These are phyloP conservation scores for Orchesella cincta DNA, from an alignment of 1,140 invertebrate genomes.

Conservation along the genomic window DNA sequence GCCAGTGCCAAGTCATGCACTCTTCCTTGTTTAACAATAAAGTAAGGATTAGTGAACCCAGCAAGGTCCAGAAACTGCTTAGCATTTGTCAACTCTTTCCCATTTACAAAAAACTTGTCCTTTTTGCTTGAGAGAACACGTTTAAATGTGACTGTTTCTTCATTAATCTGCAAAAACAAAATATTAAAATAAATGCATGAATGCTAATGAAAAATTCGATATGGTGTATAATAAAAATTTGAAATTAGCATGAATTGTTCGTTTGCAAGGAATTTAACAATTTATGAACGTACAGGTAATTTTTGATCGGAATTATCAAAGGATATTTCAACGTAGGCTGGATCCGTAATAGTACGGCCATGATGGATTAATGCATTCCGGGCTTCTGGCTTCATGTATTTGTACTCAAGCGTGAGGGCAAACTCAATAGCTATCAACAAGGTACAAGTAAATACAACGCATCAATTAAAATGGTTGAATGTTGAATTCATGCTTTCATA, in stretches of 20 bases:
- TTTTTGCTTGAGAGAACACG: slow-evolving; percentile 34
- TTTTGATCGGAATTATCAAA: slow-evolving; percentile 43
- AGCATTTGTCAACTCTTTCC: slow-evolving; percentile 19
- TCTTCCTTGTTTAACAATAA: slow-evolving; percentile 40
- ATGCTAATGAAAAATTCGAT: neutral
- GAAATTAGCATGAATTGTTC: neutral
- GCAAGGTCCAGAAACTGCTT: slow-evolving; percentile 32
- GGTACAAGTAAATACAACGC: neutral
- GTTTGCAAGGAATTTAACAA: neutral
- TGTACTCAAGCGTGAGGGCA: slow-evolving; percentile 28
- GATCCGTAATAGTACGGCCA: neutral
- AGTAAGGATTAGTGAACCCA: slow-evolving; percentile 42
- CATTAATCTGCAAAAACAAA: slow-evolving; percentile 20
- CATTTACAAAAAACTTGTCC: slow-evolving; percentile 36
- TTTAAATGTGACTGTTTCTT: slow-evolving; percentile 28
- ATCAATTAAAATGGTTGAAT: neutral
- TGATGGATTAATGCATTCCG: slow-evolving; percentile 15
- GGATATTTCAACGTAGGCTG: slow-evolving; percentile 37
- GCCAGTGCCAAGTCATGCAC: slow-evolving; percentile 20
- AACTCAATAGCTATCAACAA: slow-evolving; percentile 36
- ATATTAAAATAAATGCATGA: neutral
- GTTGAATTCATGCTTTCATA: neutral
- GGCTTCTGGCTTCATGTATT: neutral
- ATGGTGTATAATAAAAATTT: no score
- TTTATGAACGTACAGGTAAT: no score